Evolutionary conservation across 2,797 vertebrate genomes (phyloP), one percentile per base, ranked within the genome.

Genomic region (Muscicapa striata): DNA sequence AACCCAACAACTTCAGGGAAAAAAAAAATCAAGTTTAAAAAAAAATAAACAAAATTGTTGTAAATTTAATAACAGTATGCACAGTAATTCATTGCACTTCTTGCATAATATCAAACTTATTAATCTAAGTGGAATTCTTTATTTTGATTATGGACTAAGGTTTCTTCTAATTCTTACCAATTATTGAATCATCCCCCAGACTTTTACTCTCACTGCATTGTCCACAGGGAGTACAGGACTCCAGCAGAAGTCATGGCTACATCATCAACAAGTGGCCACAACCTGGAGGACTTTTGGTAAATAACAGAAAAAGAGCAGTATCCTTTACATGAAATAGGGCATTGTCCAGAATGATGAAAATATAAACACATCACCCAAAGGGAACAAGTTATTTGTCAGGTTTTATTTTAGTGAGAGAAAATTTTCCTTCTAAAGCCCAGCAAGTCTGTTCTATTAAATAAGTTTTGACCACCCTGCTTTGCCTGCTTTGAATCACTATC

Each of bases 291-390:
- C 36, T 66, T 62, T 20, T 79, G 34, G 46, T 11, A 41, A 80
- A 45, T 34, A 59, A 49, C 10, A 70, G 26, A 64, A 76, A 81
- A 86, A 78, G 16, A 77, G 13, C 20, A 69, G 20, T 15, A 24
- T 21, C 27, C 34, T 76, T 40, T 21, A 6, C 17, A 36, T 43
- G 30, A 72, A 67, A 46, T 10, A 66, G 10, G 13, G 38, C 3
- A 15, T 26, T 1, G 4, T 29, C 54, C 55, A 87, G 51, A 64
- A 58, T 16, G 22, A 61, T 3, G 34, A 45, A 9, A 41, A 54
- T 7, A 26, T 45, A 69, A 79, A 68, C 1, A 0, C 9, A 48
- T 41, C 0, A 0, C 5, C 22, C 21, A 26, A 76, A 72, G 45
- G 12, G 30, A 82, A 46, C 1, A 30, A 51, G 8, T 63, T 61